Evolutionary conservation across 2,888 invertebrate genomes (phyloP).

Genomic region (Lysandra coridon): DNA sequence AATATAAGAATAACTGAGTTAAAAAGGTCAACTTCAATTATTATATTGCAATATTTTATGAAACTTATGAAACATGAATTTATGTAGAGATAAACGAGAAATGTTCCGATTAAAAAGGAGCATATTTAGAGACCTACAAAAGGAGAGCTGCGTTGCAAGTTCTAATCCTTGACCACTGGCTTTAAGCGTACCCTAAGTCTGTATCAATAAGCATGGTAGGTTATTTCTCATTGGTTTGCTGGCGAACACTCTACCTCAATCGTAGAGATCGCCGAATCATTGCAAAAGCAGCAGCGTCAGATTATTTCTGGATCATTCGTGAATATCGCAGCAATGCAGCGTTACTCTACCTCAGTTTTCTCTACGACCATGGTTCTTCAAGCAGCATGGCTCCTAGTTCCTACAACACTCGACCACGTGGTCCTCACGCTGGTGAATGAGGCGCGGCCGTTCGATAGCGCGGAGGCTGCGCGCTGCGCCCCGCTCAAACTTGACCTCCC

Average conservation of each 20-base stretch:
- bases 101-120: too few species aligned
- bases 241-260: too few species aligned
- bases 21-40: background rate
- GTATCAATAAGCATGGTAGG: too few species aligned
- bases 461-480: conserved; percentile 55
- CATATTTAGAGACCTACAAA: too few species aligned
- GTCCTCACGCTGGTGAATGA: conserved; percentile 47
- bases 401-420: conserved; percentile 43
- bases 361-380: background rate
- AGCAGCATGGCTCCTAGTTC: background rate
- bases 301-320: too few species aligned
- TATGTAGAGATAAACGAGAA: background rate
- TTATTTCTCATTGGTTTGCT: too few species aligned
- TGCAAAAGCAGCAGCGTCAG: too few species aligned
- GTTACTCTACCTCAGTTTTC: background rate
- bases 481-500: conserved; percentile 38
- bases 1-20: background rate
- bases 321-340: too few species aligned
- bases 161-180: too few species aligned
- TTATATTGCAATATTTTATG: background rate
- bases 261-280: too few species aligned
- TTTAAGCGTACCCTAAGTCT: too few species aligned
- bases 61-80: background rate
- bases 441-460: conserved; percentile 53
- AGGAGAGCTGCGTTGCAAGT: too few species aligned